These are phyloP conservation scores for Busseola fusca DNA, from an alignment of 2,888 invertebrate species.

Conservation along the genomic window DNA sequence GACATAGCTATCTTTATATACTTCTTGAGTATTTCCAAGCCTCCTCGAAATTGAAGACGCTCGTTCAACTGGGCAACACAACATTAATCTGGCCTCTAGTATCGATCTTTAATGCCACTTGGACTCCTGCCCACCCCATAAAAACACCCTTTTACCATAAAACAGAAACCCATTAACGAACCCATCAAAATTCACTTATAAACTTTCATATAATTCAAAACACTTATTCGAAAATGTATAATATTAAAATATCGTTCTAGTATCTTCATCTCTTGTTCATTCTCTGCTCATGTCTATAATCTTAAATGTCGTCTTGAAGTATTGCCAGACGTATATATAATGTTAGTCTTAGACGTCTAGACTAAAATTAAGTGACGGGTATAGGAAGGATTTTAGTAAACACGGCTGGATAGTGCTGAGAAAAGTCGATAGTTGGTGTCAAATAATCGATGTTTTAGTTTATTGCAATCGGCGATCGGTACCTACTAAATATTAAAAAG, in stretches of 20 bases:
- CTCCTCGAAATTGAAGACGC: constrained; percentile 26
- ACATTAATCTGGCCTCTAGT: constrained; percentile 50
- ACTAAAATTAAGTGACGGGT: constrained; percentile 57
- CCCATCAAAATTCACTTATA: constrained; percentile 66
- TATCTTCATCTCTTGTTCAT: constrained; percentile 36
- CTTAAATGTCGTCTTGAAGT: constrained; percentile 60
- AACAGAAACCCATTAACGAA: constrained; percentile 59
- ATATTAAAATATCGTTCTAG: constrained; percentile 37
- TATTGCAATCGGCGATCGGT: neutral
- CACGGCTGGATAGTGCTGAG: constrained; percentile 26
- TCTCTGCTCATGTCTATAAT: constrained; percentile 54
- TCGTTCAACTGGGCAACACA: constrained; percentile 44
- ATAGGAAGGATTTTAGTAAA: constrained; percentile 49
- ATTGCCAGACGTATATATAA: constrained; percentile 60
- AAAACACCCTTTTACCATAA: constrained; percentile 63
- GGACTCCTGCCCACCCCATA: constrained; percentile 58
- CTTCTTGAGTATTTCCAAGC: constrained; percentile 16
- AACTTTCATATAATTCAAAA: constrained; percentile 61
- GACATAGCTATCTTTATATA: constrained; percentile 1
- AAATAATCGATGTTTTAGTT: constrained; percentile 10
- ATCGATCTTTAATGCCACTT: constrained; percentile 58
- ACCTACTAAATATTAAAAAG: neutral
- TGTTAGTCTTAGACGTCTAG: constrained; percentile 59
- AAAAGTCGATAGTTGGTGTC: constrained; percentile 9
- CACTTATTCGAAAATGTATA: constrained; percentile 53